Percentiles rank a stretch among this genome's conserved stretches.
These are phyloP conservation scores for Acleris sparsana DNA, from an alignment of 2,888 invertebrate species.

Conservation along the genomic window DNA sequence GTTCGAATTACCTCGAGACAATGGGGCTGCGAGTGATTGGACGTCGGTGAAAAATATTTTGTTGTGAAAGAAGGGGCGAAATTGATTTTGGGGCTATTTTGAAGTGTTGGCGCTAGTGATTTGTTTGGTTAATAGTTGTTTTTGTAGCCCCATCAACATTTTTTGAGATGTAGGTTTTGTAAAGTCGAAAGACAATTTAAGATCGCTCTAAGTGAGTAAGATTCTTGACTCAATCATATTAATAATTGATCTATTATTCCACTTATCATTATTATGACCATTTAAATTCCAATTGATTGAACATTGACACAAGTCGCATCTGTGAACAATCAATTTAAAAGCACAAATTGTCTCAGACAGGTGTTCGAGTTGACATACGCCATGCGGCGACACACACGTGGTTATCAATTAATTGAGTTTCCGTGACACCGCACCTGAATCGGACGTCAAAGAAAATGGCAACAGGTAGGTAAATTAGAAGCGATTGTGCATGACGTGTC, in stretches of 20 bases:
- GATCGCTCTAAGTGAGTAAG: no score
- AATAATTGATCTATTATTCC: no score
- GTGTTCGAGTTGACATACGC: constrained; percentile 12
- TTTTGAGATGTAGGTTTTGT: no score
- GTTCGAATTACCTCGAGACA: constrained; percentile 79
- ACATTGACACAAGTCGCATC: constrained; percentile 25
- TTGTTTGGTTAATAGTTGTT: constrained; percentile 4
- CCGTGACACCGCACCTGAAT: constrained; percentile 12
- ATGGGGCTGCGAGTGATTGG: constrained; percentile 33
- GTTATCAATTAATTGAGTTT: constrained; percentile 23
- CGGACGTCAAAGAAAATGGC: not conserved
- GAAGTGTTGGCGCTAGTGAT: constrained; percentile 16
- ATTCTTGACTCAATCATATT: no score
- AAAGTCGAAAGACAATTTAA: no score
- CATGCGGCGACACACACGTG: not conserved
- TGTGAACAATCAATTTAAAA: constrained; percentile 29
- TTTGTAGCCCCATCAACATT: not conserved
- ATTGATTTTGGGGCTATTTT: constrained; percentile 33
- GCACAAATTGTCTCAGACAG: constrained; percentile 27
- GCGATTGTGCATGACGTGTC: not conserved
- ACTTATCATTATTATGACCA: no score
- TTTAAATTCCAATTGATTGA: not conserved
- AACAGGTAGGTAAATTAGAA: not conserved
- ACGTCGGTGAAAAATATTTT: constrained; percentile 35
- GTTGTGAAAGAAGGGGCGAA: constrained; percentile 21